phyloP scores from a whole-genome alignment of 2,888 invertebrate genomes.

The Drosophila koepferae region DNA sequence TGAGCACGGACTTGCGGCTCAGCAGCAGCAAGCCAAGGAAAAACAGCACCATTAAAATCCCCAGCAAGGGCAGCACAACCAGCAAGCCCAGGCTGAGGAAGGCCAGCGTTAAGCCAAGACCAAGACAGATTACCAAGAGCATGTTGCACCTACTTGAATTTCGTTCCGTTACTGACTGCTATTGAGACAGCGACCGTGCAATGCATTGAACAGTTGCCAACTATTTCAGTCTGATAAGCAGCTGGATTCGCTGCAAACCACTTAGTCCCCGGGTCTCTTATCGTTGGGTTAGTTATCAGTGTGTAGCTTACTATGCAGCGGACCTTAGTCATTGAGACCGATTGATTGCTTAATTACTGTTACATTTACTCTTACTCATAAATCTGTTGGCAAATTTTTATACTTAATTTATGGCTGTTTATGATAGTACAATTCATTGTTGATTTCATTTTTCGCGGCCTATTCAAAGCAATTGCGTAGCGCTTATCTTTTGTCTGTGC shows the following conservation, averaged over 20 bases:
- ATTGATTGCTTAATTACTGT: conserved; percentile 26
- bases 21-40: conserved; percentile 66
- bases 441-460: background rate
- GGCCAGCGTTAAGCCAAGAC: conserved; percentile 53
- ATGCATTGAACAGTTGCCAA: conserved; percentile 14
- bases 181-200: background rate
- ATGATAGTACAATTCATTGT: background rate
- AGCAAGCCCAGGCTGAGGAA: conserved; percentile 57
- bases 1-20: conserved; percentile 81
- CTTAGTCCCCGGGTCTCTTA: conserved; percentile 26
- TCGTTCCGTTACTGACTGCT: conserved; percentile 50
- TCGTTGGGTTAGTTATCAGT: conserved; percentile 8
- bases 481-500: conserved; percentile 2
- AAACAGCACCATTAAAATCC: conserved; percentile 56
- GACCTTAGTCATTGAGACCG: background rate
- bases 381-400: conserved; percentile 34
- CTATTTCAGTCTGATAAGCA: conserved; percentile 21
- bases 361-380: conserved; percentile 30
- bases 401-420: conserved; percentile 6
- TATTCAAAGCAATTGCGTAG: background rate
- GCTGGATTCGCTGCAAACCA: conserved; percentile 8
- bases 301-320: background rate
- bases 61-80: conserved; percentile 48
- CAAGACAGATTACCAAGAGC: conserved; percentile 53
- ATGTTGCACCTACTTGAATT: conserved; percentile 49